phyloP scores from a whole-genome alignment of 1,140 invertebrate genomes.

The Atopsyche davidsoni region DNA sequence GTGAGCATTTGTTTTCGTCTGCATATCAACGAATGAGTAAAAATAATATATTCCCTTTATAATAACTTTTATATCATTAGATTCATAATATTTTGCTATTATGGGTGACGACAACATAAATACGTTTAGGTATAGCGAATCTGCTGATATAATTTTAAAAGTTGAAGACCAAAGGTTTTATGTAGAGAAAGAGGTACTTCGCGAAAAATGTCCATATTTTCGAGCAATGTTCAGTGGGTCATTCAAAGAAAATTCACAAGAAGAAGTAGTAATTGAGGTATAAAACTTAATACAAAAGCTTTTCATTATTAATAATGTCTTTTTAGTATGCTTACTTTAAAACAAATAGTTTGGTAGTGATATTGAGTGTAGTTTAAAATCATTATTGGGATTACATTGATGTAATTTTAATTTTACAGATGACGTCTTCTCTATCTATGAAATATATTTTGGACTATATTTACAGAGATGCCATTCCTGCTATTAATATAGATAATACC shows the following conservation, averaged over 20 bases:
- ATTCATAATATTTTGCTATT: no score
- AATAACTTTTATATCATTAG: no score
- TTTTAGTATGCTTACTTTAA: no score
- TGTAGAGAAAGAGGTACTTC: conserved; percentile 12
- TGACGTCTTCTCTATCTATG: conserved; percentile 20
- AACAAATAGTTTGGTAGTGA: no score
- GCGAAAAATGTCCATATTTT: conserved; percentile 20
- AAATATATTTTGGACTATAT: conserved; percentile 20
- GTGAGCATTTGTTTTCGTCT: no score
- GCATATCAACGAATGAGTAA: no score
- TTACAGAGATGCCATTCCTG: conserved; percentile 4
- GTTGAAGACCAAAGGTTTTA: conserved; percentile 15
- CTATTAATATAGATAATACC: conserved; percentile 7
- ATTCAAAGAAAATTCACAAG: conserved; percentile 11
- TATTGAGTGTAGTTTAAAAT: no score
- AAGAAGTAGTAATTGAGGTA: conserved; percentile 16
- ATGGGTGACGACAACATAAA: no score
- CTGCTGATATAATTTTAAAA: conserved; percentile 15
- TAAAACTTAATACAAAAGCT: no score
- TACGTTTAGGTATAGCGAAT: no score
- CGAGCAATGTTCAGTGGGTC: conserved; percentile 18
- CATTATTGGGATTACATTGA: no score
- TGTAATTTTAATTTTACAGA: conserved; percentile 18
- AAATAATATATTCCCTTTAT: no score
- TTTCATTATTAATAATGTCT: conserved; percentile 2